These are phyloP conservation scores for Streptopelia turtur DNA, from an alignment of 2,797 vertebrate genomes.

Conservation along the genomic window DNA sequence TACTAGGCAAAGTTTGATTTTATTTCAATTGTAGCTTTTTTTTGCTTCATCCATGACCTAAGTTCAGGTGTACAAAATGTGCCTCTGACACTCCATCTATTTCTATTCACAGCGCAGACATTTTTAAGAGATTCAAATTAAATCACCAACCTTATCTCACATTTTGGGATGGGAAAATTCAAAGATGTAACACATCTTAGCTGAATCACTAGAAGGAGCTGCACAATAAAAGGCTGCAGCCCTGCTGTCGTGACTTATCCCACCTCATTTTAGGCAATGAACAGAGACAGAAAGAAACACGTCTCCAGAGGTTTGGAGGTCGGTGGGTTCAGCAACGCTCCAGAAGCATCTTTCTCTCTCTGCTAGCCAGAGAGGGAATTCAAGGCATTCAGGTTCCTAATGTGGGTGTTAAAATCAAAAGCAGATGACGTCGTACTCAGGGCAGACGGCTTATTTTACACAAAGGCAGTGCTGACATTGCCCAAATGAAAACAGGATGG, in stretches of 20 bases:
- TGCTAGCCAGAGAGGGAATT: background rate
- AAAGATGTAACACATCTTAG: background rate
- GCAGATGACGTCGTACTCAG: background rate
- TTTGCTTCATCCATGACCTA: background rate
- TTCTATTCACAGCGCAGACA: background rate
- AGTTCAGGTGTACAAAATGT: background rate
- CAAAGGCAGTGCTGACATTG: background rate
- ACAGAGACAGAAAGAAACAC: background rate
- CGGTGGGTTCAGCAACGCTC: background rate
- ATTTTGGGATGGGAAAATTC: background rate
- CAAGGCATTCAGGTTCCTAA: background rate
- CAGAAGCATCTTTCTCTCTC: background rate
- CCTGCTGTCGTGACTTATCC: background rate
- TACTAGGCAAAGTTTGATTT: background rate
- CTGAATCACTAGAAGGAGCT: background rate
- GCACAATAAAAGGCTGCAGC: background rate
- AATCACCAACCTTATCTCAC: background rate
- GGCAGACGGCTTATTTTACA: accelerated
- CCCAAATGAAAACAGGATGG: background rate
- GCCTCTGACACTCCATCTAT: background rate
- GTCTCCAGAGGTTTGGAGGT: background rate
- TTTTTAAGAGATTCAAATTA: background rate
- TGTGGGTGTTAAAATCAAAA: background rate
- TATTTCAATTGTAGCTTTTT: background rate
- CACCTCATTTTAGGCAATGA: background rate